These are phyloP conservation scores for Pyralis farinalis DNA, from an alignment of 2,888 invertebrate genomes.

Conservation along the genomic window DNA sequence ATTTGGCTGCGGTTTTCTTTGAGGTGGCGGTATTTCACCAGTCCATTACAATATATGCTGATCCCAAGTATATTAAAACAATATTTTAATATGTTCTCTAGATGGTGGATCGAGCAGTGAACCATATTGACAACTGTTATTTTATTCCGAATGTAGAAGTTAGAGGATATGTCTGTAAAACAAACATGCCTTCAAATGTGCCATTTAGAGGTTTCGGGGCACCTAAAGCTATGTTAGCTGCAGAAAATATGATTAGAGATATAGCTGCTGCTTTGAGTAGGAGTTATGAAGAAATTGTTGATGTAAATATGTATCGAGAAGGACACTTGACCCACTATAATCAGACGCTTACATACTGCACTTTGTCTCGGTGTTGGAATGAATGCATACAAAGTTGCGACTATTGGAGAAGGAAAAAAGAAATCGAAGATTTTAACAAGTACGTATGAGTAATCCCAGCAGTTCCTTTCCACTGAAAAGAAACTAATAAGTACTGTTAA, in stretches of 20 bases:
- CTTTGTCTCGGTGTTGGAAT: slow-evolving; percentile 86
- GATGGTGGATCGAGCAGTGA: slow-evolving; percentile 90
- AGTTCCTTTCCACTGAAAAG: too few relatives aligned
- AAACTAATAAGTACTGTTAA: too few relatives aligned
- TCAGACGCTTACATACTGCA: slow-evolving; percentile 87
- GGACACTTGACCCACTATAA: slow-evolving; percentile 90
- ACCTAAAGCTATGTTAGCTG: slow-evolving; percentile 93
- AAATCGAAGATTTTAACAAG: slow-evolving; percentile 86
- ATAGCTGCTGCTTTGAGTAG: slow-evolving; percentile 85
- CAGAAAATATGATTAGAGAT: slow-evolving; percentile 88
- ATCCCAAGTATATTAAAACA: too few relatives aligned
- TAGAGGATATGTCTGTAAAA: slow-evolving; percentile 88
- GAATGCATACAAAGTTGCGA: slow-evolving; percentile 86
- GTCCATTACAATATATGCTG: too few relatives aligned
- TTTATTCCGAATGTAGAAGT: slow-evolving; percentile 86
- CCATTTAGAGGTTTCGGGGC: slow-evolving; percentile 96
- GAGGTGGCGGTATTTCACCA: too few relatives aligned
- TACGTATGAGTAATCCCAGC: slow-evolving; percentile 37
- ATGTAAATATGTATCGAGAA: slow-evolving; percentile 89
- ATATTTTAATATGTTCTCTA: slow-evolving; percentile 43
- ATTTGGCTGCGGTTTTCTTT: too few relatives aligned
- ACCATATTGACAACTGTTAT: slow-evolving; percentile 92
- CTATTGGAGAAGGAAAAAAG: slow-evolving; percentile 80
- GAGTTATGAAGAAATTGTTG: slow-evolving; percentile 82
- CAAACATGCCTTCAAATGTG: slow-evolving; percentile 94